Base-by-base conservation (phyloP, 2,113 vertebrate species). In the Calidris pygmaea region DNA sequence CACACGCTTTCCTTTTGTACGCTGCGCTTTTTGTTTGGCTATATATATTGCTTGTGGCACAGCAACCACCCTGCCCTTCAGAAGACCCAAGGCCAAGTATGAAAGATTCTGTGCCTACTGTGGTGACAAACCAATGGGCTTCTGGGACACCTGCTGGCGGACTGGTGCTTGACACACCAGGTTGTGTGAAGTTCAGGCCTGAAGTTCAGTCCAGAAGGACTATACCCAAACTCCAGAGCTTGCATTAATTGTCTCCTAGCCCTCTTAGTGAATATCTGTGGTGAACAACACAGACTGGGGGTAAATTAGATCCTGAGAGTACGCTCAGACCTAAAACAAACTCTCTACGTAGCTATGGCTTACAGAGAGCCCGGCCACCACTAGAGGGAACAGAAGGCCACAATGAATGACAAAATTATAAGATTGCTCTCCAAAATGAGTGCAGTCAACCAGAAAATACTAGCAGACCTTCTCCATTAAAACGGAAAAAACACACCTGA, bases 371-470 rank as follows among this genome's bases (percentile, higher is more conserved):
- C 55, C 34, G 83, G 59, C 65, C 52, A 93, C 96, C 95, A 91
- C 96, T 96, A 97, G 96, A 93, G 95, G 93, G 93, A 96, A 96
- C 95, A 97, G 93, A 94, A 95, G 94, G 71, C 90, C 87, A 91
- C 87, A 89, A 10, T 50, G 93, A 93, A 62, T 67, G 78, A 59
- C 35, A 91, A 76, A 89, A 94, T 65, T 24, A 1, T 19, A 68
- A 53, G 22, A 85, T 11, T 76, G 47, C 32, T 87, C 59, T 95
- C 58, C 90, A 62, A 91, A 94, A 87, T 68, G n/a, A 95, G 72
- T 50, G 62, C 50, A 82, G 30, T 37, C 58, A 37, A 78, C 16
- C 16, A 56, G 71, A 82, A 95, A 68, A 89, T 53, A 63, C 47
- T 53, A 91, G 47, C 50, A 77, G 53, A n/a, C 1, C 1, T 72